Conservation (phyloP, 2,888 invertebrate species). For the Pammene aurita region DNA sequence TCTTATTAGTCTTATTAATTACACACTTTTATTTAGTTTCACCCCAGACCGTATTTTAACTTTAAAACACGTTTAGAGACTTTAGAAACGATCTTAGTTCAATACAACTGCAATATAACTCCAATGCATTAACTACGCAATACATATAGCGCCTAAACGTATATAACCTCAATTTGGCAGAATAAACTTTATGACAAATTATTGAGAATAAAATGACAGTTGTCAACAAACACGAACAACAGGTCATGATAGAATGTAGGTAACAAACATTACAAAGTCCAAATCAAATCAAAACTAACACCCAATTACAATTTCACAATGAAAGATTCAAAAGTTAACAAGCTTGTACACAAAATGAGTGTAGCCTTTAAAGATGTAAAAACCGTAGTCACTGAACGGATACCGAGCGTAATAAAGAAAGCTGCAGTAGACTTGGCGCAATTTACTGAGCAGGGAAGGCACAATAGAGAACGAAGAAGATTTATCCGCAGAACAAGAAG, state of each 20-base stretch:
- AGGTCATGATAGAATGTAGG: constrained; percentile 5
- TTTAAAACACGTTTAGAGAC: too few species aligned
- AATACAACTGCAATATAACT: too few species aligned
- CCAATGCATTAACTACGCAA: too few species aligned
- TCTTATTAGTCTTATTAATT: too few species aligned
- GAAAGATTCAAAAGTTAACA: not conserved
- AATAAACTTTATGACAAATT: not conserved
- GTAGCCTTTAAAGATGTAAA: constrained; percentile 3
- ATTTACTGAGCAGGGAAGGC: constrained; percentile 5
- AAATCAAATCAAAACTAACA: not conserved
- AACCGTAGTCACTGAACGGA: not conserved
- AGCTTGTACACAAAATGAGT: not conserved
- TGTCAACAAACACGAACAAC: not conserved
- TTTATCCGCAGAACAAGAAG: constrained; percentile 1
- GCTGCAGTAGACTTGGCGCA: constrained; percentile 1
- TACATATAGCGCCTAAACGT: too few species aligned
- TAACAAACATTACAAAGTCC: not conserved
- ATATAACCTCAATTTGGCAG: too few species aligned
- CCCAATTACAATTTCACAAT: not conserved
- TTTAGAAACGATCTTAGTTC: too few species aligned
- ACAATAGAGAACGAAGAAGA: constrained; percentile 1
- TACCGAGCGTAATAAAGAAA: constrained; percentile 1
- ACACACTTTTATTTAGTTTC: too few species aligned
- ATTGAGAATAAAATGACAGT: not conserved
- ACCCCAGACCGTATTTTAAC: too few species aligned